phyloP scores from a whole-genome alignment of 1,140 invertebrate species.

The Papilio xuthus region DNA sequence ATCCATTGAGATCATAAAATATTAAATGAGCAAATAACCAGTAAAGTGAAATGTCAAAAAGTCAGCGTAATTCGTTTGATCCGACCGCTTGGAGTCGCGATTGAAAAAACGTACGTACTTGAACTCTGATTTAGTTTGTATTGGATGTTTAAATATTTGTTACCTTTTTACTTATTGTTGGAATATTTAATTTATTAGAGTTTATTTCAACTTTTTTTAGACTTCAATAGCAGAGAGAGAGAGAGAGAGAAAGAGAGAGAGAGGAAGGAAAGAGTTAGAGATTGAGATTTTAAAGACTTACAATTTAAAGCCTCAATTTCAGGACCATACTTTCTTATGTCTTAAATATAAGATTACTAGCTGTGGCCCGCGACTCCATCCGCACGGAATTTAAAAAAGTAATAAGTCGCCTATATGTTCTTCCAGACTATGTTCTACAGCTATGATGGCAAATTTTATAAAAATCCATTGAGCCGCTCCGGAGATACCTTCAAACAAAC shows the following conservation, averaged over 20 bases:
- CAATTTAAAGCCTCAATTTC: background rate
- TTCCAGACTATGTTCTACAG: too few species aligned
- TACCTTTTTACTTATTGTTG: background rate
- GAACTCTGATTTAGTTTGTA: conserved; percentile 1
- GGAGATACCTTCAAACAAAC: too few species aligned
- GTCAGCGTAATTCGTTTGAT: background rate
- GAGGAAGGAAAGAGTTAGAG: background rate
- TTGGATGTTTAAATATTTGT: background rate
- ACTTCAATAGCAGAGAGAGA: too few species aligned
- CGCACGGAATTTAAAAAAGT: too few species aligned
- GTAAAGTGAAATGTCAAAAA: background rate
- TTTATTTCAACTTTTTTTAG: background rate
- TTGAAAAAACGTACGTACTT: background rate
- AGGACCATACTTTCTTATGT: background rate
- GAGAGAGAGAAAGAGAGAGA: background rate
- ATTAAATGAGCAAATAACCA: background rate
- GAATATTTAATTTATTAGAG: background rate
- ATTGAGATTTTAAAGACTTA: background rate
- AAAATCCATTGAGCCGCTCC: too few species aligned
- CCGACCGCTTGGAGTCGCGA: background rate
- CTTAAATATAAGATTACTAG: background rate
- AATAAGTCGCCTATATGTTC: too few species aligned
- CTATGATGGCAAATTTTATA: too few species aligned
- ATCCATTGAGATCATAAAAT: background rate
- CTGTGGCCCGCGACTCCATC: too few species aligned